phyloP scores from a whole-genome alignment of 2,113 vertebrate genomes.

The Myotis davidii region DNA sequence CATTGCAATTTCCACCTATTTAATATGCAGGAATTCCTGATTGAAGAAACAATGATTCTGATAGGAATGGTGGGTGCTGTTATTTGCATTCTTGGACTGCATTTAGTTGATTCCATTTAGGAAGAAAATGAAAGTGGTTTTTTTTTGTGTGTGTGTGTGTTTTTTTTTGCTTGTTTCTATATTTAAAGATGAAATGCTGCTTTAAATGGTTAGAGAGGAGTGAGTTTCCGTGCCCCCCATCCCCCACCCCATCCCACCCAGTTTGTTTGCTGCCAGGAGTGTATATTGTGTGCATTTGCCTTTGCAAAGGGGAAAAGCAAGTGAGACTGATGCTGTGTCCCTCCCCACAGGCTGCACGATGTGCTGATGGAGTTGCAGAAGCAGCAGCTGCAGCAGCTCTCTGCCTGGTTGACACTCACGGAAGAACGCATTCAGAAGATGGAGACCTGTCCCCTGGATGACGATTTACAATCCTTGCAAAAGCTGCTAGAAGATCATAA shows the following conservation, averaged over 20 bases:
- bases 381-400: constrained; percentile 95
- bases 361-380: constrained; percentile 97
- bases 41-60: constrained; percentile 61
- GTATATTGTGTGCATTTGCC: background rate
- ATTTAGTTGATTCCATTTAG: background rate
- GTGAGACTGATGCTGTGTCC: constrained; percentile 40
- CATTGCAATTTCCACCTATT: constrained; percentile 23
- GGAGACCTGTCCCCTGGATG: constrained; percentile 85
- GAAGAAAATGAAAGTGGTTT: background rate
- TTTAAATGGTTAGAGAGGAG: background rate
- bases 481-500: constrained; percentile 94
- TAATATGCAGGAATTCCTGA: constrained; percentile 50
- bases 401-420: constrained; percentile 93
- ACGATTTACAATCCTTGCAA: constrained; percentile 89
- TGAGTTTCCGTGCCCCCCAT: background rate
- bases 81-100: background rate
- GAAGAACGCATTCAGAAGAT: constrained; percentile 95
- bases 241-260: too few species aligned
- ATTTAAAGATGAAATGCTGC: background rate
- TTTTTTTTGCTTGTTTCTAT: background rate
- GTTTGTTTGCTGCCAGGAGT: background rate
- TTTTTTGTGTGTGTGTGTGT: background rate
- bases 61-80: background rate
- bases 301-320: background rate
- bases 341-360: constrained; percentile 91